A percentile compares a stretch with the other conserved stretches of the same genome.
Conservation (phyloP, 2,797 vertebrate genomes). For the Balearica regulorum region DNA sequence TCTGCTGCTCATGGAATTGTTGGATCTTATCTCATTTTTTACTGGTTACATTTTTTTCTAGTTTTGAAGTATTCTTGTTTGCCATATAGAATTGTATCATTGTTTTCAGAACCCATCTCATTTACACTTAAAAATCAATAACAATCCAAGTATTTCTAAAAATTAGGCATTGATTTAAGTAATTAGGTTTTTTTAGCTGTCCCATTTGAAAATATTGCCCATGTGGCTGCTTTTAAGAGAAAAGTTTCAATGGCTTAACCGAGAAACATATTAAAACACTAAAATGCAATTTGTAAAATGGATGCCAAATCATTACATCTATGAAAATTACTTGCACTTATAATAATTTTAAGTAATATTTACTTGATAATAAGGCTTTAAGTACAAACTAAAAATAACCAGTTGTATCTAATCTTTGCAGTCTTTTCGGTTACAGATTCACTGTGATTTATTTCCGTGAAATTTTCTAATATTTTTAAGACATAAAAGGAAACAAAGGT, state of each 20-base stretch:
- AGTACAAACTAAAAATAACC: neutral
- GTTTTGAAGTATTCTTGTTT: neutral
- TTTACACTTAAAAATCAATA: neutral
- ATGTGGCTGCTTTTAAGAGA: neutral
- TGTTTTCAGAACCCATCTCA: neutral
- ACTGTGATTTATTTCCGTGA: neutral
- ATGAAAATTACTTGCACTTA: neutral
- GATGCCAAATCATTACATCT: neutral
- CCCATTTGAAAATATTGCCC: neutral
- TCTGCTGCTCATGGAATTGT: neutral
- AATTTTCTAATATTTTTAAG: neutral
- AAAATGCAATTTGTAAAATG: neutral
- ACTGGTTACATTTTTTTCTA: neutral
- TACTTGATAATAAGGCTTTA: neutral
- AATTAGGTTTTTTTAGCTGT: neutral
- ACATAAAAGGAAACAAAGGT: neutral
- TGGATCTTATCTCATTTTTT: neutral
- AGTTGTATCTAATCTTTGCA: neutral
- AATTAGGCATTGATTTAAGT: neutral
- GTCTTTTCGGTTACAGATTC: neutral
- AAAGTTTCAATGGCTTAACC: neutral
- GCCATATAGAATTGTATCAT: neutral
- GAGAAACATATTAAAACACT: neutral
- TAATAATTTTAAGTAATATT: neutral
- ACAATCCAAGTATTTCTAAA: neutral